These are phyloP conservation scores for Antennarius maculatus DNA, from an alignment of 2,797 vertebrate genomes.

Conservation along the genomic window DNA sequence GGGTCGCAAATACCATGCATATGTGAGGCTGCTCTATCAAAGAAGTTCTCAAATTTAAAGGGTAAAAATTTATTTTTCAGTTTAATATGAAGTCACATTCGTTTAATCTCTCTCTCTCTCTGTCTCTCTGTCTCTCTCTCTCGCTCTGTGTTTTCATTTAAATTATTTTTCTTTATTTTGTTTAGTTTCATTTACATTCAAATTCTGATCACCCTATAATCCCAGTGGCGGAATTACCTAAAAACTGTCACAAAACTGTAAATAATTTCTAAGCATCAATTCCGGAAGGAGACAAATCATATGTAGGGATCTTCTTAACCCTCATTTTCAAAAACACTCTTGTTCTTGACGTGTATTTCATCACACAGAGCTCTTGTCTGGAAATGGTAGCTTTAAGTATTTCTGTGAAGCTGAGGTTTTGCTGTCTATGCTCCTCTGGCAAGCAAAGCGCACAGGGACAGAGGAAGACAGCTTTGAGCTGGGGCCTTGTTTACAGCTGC, in stretches of 20 bases:
- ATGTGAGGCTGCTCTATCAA: slow-evolving; percentile 60
- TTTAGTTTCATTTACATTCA: slow-evolving; percentile 5
- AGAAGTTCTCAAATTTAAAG: slow-evolving; percentile 56
- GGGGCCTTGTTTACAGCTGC: slow-evolving; percentile 91
- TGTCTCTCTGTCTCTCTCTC: neutral
- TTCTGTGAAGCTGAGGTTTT: slow-evolving; percentile 79
- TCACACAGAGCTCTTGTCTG: slow-evolving; percentile 79
- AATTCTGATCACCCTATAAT: too few relatives aligned
- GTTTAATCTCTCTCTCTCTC: too few relatives aligned
- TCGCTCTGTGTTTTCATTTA: neutral
- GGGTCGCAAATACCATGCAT: slow-evolving; percentile 76
- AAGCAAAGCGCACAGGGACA: slow-evolving; percentile 75
- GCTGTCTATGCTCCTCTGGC: slow-evolving; percentile 83
- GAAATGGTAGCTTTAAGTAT: slow-evolving; percentile 83
- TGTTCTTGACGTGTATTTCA: slow-evolving; percentile 79
- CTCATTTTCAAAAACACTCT: slow-evolving; percentile 79
- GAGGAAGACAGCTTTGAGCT: slow-evolving; percentile 85
- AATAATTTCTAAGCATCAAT: slow-evolving; percentile 53
- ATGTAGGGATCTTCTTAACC: slow-evolving; percentile 77
- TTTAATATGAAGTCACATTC: too few relatives aligned
- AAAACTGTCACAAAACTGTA: slow-evolving; percentile 53
- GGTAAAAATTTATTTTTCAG: slow-evolving; percentile 35
- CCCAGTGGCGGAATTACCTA: neutral
- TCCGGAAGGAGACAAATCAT: slow-evolving; percentile 68
- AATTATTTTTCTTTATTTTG: neutral